A percentile compares a stretch with the other conserved stretches of the same genome.
phyloP scores from a whole-genome alignment of 1,140 invertebrate genomes.

The Scaptomyza pallida region DNA sequence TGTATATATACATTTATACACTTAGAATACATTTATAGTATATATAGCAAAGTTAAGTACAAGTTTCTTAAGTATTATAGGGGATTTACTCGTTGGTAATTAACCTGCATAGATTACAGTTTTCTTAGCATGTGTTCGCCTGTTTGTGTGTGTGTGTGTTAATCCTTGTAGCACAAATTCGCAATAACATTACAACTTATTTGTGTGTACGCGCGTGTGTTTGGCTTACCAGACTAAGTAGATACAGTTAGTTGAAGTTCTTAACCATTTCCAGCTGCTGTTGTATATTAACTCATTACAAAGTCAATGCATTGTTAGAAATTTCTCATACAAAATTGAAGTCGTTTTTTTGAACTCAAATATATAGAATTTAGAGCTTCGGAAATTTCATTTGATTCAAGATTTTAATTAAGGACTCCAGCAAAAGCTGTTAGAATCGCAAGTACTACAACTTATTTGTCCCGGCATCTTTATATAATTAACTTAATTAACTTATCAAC shows the following conservation, averaged over 20 bases:
- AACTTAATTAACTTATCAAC: neutral
- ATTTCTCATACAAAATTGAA: slow-evolving; percentile 7
- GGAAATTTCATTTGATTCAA: no score
- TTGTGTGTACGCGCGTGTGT: neutral
- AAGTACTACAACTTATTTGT: no score
- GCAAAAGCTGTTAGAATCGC: no score
- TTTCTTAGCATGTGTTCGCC: no score
- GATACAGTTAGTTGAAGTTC: neutral
- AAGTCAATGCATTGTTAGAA: slow-evolving; percentile 4
- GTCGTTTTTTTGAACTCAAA: neutral
- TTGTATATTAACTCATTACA: slow-evolving; percentile 3
- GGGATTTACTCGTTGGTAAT: slow-evolving; percentile 40
- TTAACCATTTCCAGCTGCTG: slow-evolving; percentile 1
- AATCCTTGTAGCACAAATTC: slow-evolving; percentile 5
- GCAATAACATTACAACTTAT: slow-evolving; percentile 34
- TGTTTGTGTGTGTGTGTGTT: neutral
- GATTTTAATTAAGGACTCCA: no score
- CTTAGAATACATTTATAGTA: neutral
- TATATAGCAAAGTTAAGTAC: slow-evolving; percentile 44
- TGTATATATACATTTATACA: slow-evolving; percentile 4
- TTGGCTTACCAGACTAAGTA: neutral
- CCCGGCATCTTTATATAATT: neutral
- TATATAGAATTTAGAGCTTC: no score
- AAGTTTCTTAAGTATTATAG: slow-evolving; percentile 37
- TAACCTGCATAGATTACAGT: slow-evolving; percentile 38